Evolutionary conservation across 2,888 invertebrate species (phyloP).

Genomic region (Metallyticus violacea): DNA sequence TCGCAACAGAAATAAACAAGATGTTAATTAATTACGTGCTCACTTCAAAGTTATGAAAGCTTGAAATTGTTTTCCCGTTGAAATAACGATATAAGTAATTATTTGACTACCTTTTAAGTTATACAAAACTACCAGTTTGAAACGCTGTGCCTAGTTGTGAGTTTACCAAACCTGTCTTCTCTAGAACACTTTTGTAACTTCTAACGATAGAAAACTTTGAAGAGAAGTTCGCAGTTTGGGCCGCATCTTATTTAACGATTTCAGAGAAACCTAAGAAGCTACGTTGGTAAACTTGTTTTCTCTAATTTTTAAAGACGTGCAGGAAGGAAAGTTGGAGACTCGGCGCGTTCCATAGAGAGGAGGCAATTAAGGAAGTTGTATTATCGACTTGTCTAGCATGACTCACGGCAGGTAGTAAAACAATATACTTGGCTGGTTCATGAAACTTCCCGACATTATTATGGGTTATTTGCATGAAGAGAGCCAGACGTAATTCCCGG

Average conservation of each 20-base stretch:
- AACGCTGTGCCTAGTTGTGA: neutral
- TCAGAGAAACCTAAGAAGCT: neutral
- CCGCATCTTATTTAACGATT: neutral
- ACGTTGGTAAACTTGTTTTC: neutral
- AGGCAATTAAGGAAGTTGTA: neutral
- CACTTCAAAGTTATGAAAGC: too few species aligned
- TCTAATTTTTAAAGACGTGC: neutral
- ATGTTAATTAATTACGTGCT: too few species aligned
- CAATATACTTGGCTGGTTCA: neutral
- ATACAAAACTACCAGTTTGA: too few species aligned
- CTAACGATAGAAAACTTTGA: neutral
- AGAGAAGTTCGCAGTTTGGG: neutral
- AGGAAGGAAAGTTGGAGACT: neutral
- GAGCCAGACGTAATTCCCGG: neutral
- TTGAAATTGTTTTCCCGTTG: too few species aligned
- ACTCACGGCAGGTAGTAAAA: neutral
- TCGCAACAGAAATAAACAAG: too few species aligned
- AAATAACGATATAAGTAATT: too few species aligned
- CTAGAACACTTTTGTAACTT: neutral
- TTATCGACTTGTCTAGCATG: neutral
- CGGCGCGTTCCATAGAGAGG: neutral
- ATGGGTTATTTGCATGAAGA: neutral
- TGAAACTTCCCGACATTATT: neutral
- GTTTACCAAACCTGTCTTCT: neutral
- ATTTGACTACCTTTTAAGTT: too few species aligned